Evolutionary conservation across 2,113 vertebrate species (phyloP), one percentile per base, ranked within the genome.

Genomic region (Meleagris gallopavo): DNA sequence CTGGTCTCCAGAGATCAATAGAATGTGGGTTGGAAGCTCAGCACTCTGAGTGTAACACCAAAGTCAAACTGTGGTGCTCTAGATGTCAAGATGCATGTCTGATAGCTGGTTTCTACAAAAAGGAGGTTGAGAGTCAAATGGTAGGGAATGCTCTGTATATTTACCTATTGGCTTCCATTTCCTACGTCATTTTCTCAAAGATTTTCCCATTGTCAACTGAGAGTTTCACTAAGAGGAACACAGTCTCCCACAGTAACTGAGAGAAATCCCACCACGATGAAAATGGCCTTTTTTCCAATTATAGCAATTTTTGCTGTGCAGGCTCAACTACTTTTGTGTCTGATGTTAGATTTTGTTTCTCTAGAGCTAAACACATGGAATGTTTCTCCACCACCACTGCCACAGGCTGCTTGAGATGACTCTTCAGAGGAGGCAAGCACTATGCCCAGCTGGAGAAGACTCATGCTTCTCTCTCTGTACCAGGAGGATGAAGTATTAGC

Each of bases 331-430:
- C 20, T 94, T 96, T 84, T 86, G 19, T 15, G 6, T 43, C 32
- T 88, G 40, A 6, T 90, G 73, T 79, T 73, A 83, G 15, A 60
- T 83, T 57, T 91, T 88, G 20, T 88, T 90, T 77, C 83, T 72
- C 24, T 65, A 61, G 32, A 65, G 18, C 20, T 74, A 74, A 91
- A 54, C 29, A 46, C 9, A 12, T 20, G 19, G 27, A 79, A 58
- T 13, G 29, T 29, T 27, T 29, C 36, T 41, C 46, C 41, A 45
- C 24, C 14, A 66, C 34, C 36, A 66, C 57, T 70, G 40, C 40
- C 46, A 58, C 40, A 65, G 36, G 40, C 18, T 72, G 22, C 29
- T 25, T 83, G 52, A 34, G 38, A 30, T 65, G 69, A 36, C 50
- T 34, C 11, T 64, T 30, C 34, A n/a, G 62, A 45, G n/a, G 25